Evolutionary conservation across 1,140 invertebrate genomes (phyloP), one percentile per base, ranked within the genome.

Genomic region (Drosophila burlai): DNA sequence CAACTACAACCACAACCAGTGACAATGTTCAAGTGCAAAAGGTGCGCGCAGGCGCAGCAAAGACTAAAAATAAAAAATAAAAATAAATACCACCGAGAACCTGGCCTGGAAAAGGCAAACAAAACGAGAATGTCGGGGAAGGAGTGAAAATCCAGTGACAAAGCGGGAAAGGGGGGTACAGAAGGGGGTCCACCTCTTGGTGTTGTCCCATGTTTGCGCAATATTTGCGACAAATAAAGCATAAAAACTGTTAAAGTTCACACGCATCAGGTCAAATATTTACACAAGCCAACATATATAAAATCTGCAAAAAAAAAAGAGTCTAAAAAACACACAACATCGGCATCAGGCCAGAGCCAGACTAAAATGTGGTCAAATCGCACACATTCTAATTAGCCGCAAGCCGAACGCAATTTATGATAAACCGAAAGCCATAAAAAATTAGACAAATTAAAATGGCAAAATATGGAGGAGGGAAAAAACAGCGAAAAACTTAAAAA

Each of bases 211-310:
- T 91, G 86, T 91, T 91, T 87, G 89, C 83, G 78, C 83, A 91
- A 91, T 91, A 91, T 91, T 91, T 91, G 87, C 81, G 80, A 87
- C 87, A 91, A 91, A 91, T 91, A 91, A 91, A 91, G 83, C 89
- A 91, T 91, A 91, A 91, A 91, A 87, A 89, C 85, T 89, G 85
- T 89, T 90, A 89, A 87, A 90, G 85, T 91, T 90, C 86, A 91
- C 81, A 84, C 83, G 83, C 80, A 85, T 81, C 83, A 83, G 81
- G 87, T 91, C 83, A 91, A 91, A 91, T 91, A 91, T 91, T 91
- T 91, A 84, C 83, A 89, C 73, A 83, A 62, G 50, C 58, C 43
- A 21, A 11, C 43, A 45, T 11, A 45, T 21, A 45, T 13, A 45
- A 10, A 45, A 4, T 21, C 43, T 62, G 29, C 29, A 29, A 29